phyloP scores from a whole-genome alignment of 1,140 invertebrate genomes.

The Zaprionus ghesquierei region DNA sequence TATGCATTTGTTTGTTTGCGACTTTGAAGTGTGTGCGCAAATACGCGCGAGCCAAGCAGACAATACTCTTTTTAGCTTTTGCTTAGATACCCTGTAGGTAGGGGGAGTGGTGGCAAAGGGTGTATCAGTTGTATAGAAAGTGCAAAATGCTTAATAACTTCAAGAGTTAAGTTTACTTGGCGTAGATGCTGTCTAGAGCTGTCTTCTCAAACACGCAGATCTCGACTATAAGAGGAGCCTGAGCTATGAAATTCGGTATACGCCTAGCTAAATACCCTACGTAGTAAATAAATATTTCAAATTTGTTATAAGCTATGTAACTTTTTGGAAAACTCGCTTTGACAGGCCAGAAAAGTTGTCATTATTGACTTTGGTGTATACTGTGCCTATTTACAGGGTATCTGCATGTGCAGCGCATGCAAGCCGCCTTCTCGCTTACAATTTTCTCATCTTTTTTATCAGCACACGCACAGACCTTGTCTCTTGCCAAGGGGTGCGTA shows the following conservation, averaged over 20 bases:
- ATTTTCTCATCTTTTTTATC: constrained; percentile 55
- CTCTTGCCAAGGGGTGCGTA: neutral
- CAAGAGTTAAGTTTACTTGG: neutral
- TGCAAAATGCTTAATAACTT: no score
- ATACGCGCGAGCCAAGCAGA: constrained; percentile 33
- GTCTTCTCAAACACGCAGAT: neutral
- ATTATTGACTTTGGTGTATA: neutral
- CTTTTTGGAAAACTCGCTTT: no score
- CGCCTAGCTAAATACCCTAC: neutral
- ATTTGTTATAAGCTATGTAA: no score
- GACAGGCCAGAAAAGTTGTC: no score
- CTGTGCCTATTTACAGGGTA: neutral
- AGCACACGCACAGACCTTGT: constrained; percentile 71
- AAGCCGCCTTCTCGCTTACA: neutral
- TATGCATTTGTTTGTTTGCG: constrained; percentile 77
- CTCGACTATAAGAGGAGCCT: neutral
- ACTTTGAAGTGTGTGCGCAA: constrained; percentile 65
- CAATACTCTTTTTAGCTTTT: constrained; percentile 46
- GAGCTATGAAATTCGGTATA: neutral
- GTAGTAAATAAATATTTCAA: no score
- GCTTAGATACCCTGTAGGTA: neutral
- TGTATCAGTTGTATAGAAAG: neutral
- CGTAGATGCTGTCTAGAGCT: no score
- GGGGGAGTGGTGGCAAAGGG: neutral
- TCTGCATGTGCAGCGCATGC: neutral